Conservation (phyloP, 1,140 invertebrate species). For the Eupeodes corollae region DNA sequence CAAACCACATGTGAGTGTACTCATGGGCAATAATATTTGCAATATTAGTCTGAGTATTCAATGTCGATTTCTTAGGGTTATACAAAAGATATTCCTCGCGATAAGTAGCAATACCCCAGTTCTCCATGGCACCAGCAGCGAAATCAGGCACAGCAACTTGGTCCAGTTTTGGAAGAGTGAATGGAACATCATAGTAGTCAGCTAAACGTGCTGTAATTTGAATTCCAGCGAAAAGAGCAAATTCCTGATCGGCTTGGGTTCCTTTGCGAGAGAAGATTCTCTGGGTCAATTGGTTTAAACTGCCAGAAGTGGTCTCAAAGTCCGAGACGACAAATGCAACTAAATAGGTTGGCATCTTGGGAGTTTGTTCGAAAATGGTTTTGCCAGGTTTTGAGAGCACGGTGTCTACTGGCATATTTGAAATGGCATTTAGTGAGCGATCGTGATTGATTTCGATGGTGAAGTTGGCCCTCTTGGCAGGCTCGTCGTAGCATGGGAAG, state of each 20-base stretch:
- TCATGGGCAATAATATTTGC: slow-evolving; percentile 50
- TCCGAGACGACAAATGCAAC: slow-evolving; percentile 34
- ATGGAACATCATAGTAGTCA: slow-evolving; percentile 22
- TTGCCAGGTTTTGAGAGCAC: slow-evolving; percentile 17
- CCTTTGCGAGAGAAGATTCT: slow-evolving; percentile 28
- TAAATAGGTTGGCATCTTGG: slow-evolving; percentile 26
- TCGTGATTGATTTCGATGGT: slow-evolving; percentile 50
- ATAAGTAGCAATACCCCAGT: slow-evolving; percentile 34
- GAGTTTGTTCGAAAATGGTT: slow-evolving; percentile 17
- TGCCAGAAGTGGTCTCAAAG: slow-evolving; percentile 40
- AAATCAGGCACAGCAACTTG: slow-evolving; percentile 32
- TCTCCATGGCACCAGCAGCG: slow-evolving; percentile 35
- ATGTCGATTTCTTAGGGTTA: slow-evolving; percentile 22
- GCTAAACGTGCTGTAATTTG: slow-evolving; percentile 22
- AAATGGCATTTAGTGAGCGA: slow-evolving; percentile 49
- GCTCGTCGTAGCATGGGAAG: slow-evolving; percentile 87
- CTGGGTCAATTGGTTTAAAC: slow-evolving; percentile 30
- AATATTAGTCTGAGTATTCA: slow-evolving; percentile 39
- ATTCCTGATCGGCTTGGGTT: slow-evolving; percentile 25
- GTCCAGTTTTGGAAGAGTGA: slow-evolving; percentile 28
- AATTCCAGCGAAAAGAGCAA: slow-evolving; percentile 27
- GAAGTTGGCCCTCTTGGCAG: slow-evolving; percentile 68
- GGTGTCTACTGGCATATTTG: slow-evolving; percentile 60
- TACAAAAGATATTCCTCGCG: slow-evolving; percentile 29
- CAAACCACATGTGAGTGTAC: slow-evolving; percentile 56